Percentiles rank a stretch among this genome's conserved stretches.
phyloP scores from a whole-genome alignment of 2,888 invertebrate species.

The Ommatoiulus sabulosus region DNA sequence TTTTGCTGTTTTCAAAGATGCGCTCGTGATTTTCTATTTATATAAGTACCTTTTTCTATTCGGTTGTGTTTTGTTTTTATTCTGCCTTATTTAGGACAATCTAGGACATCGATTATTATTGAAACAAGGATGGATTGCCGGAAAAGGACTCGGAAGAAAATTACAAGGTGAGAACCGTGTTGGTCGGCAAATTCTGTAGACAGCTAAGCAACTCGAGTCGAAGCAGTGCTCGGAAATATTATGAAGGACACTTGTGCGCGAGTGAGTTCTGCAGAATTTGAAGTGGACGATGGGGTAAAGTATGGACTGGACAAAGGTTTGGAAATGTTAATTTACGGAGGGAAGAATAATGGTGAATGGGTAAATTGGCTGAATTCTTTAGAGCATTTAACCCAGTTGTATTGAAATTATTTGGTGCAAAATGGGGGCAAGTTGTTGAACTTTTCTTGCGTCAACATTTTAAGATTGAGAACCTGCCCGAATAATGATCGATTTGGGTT shows the following conservation, averaged over 20 bases:
- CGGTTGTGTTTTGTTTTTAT: constrained; percentile 55
- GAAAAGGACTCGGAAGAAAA: constrained; percentile 62
- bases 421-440: neutral
- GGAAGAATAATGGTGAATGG: neutral
- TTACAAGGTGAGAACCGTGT: constrained; percentile 61
- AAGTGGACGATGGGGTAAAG: neutral
- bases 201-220: neutral
- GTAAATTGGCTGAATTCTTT: neutral
- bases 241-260: neutral
- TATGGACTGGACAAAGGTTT: neutral
- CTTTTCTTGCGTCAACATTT: neutral
- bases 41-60: constrained; percentile 45
- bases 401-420: neutral
- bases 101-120: constrained; percentile 62
- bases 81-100: constrained; percentile 61
- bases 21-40: neutral
- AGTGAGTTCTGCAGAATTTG: neutral
- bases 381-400: neutral
- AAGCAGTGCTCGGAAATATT: neutral
- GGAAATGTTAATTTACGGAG: neutral
- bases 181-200: neutral
- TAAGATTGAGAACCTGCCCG: neutral
- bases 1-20: too few species aligned
- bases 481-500: neutral
- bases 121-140: constrained; percentile 63